Percentiles rank a stretch among this genome's conserved stretches.
phyloP scores from a whole-genome alignment of 2,113 vertebrate genomes.

The Nerophis ophidion region DNA sequence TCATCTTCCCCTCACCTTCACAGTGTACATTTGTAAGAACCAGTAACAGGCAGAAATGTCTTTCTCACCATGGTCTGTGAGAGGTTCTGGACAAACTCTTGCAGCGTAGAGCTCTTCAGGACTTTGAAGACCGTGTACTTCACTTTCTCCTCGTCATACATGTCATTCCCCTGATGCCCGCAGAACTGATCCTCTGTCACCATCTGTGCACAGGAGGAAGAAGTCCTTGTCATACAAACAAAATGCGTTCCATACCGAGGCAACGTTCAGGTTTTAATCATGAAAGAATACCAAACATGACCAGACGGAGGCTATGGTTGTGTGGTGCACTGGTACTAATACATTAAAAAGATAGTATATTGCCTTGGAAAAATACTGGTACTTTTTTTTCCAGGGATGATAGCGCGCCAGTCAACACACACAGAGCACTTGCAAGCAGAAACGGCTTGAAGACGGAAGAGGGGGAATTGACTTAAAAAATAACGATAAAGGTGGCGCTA shows the following conservation, averaged over 20 bases:
- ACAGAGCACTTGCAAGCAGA: too few relatives aligned
- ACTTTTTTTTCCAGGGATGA: too few relatives aligned
- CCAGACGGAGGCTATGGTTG: too few relatives aligned
- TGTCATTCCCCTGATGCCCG: conserved; percentile 98
- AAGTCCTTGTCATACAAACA: not conserved
- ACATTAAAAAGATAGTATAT: too few relatives aligned
- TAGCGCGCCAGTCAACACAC: too few relatives aligned
- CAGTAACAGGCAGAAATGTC: not conserved
- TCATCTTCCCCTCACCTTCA: not conserved
- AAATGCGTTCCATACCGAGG: not conserved
- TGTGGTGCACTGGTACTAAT: too few relatives aligned
- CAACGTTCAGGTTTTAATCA: too few relatives aligned
- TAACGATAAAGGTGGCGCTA: too few relatives aligned
- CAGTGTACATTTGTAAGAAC: not conserved
- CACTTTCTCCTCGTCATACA: conserved; percentile 99
- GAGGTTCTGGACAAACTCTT: conserved; percentile 96
- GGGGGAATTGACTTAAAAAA: too few relatives aligned
- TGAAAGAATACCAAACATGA: too few relatives aligned
- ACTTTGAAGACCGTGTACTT: conserved; percentile 99
- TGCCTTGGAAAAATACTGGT: too few relatives aligned
- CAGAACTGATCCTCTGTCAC: conserved; percentile 99
- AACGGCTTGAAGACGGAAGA: too few relatives aligned
- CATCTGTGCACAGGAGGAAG: conserved; percentile 70
- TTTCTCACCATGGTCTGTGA: conserved; percentile 96
- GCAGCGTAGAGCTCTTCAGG: conserved; percentile 92